Conservation (phyloP, 2,113 vertebrate species). For the Illadopsis cleaveri region DNA sequence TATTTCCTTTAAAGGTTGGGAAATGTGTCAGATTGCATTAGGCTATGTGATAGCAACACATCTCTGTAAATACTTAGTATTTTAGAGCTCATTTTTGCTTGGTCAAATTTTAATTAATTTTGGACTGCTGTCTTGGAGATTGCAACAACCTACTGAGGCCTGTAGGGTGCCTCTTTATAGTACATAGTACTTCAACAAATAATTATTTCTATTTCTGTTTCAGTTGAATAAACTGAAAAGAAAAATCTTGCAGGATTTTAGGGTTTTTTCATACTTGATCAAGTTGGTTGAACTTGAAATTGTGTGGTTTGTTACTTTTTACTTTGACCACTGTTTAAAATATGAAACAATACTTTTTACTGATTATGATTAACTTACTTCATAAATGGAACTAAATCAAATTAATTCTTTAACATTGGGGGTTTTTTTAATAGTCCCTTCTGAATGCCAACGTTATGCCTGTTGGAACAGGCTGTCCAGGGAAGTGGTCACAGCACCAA, state of each 20-base stretch:
- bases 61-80: not conserved
- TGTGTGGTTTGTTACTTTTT: not conserved
- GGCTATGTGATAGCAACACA: not conserved
- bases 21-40: not conserved
- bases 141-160: not conserved
- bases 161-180: not conserved
- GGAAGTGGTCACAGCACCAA: not conserved
- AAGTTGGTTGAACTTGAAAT: not conserved
- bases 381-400: not conserved
- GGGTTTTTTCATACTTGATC: not conserved
- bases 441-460: not conserved
- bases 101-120: not conserved
- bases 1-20: not conserved
- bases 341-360: not conserved
- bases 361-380: not conserved
- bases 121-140: not conserved
- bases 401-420: not conserved
- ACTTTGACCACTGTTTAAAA: not conserved
- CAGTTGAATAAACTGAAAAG: not conserved
- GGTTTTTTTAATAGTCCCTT: not conserved
- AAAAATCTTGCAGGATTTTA: not conserved
- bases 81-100: not conserved
- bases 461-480: not conserved
- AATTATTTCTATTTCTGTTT: not conserved
- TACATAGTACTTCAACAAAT: not conserved